These are phyloP conservation scores for Beaufortia kweichowensis DNA, from an alignment of 2,113 vertebrate species.

Conservation along the genomic window DNA sequence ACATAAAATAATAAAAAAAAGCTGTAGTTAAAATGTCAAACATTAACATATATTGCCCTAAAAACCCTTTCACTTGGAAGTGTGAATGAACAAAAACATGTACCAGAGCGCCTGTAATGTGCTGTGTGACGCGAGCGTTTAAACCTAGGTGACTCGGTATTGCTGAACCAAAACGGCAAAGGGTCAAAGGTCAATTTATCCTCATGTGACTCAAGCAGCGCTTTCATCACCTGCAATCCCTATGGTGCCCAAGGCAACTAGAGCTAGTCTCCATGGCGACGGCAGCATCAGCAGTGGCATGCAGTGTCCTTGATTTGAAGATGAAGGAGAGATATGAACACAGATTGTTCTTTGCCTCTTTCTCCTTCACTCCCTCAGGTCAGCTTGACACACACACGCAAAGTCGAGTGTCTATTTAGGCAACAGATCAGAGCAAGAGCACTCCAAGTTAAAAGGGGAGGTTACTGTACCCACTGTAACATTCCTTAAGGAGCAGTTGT, in stretches of 20 bases:
- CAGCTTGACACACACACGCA: slow-evolving; percentile 24
- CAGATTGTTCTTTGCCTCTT: slow-evolving; percentile 47
- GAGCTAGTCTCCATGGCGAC: slow-evolving; percentile 54
- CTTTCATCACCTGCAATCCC: slow-evolving; percentile 50
- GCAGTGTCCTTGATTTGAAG: slow-evolving; percentile 57
- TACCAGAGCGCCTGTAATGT: background rate
- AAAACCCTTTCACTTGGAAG: background rate
- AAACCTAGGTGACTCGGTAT: slow-evolving; percentile 4
- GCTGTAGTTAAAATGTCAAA: background rate
- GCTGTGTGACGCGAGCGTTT: background rate
- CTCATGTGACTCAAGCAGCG: slow-evolving; percentile 41
- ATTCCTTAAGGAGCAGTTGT: slow-evolving; percentile 16
- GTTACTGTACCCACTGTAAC: background rate
- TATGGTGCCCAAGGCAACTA: slow-evolving; percentile 48
- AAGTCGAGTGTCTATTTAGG: slow-evolving; percentile 30
- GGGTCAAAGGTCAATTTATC: slow-evolving; percentile 49
- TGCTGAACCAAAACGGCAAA: slow-evolving; percentile 3
- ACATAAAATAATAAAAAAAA: too few relatives aligned
- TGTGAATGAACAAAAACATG: background rate
- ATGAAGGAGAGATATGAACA: slow-evolving; percentile 59
- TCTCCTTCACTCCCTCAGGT: slow-evolving; percentile 43
- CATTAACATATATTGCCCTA: background rate
- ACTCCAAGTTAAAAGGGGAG: background rate
- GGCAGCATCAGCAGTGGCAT: slow-evolving; percentile 36
- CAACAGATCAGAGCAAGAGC: slow-evolving; percentile 14